phyloP scores from a whole-genome alignment of 2,113 vertebrate species.

The Dasypus novemcinctus region DNA sequence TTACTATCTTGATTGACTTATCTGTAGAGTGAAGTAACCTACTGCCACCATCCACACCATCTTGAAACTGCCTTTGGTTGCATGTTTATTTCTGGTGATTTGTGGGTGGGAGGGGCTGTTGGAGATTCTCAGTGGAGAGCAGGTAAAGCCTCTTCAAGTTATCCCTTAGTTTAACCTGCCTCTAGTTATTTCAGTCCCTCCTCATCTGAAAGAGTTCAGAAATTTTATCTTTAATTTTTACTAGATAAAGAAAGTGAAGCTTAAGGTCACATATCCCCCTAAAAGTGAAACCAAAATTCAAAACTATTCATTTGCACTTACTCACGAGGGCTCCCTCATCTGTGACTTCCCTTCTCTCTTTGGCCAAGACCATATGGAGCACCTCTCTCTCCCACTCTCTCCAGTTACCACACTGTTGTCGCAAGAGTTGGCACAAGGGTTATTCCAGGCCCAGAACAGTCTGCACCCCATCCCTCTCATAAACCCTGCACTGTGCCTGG shows the following conservation, averaged over 20 bases:
- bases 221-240: conserved; percentile 41
- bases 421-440: not conserved
- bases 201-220: not conserved
- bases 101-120: not conserved
- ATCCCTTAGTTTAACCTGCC: not conserved
- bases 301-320: not conserved
- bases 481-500: not conserved
- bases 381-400: not conserved
- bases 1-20: not conserved
- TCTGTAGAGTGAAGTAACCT: not conserved
- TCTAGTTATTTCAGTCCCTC: not conserved
- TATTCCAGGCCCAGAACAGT: not conserved
- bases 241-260: not conserved
- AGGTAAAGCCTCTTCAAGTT: not conserved
- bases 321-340: not conserved
- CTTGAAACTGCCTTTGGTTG: not conserved
- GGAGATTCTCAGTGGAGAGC: not conserved
- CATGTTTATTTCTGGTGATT: not conserved
- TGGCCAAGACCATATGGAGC: not conserved
- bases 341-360: not conserved
- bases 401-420: not conserved
- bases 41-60: not conserved
- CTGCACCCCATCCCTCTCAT: too few relatives aligned
- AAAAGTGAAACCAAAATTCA: not conserved
- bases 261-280: not conserved